Base-by-base conservation (phyloP, 2,113 vertebrate genomes). In the Todiramphus chloris region DNA sequence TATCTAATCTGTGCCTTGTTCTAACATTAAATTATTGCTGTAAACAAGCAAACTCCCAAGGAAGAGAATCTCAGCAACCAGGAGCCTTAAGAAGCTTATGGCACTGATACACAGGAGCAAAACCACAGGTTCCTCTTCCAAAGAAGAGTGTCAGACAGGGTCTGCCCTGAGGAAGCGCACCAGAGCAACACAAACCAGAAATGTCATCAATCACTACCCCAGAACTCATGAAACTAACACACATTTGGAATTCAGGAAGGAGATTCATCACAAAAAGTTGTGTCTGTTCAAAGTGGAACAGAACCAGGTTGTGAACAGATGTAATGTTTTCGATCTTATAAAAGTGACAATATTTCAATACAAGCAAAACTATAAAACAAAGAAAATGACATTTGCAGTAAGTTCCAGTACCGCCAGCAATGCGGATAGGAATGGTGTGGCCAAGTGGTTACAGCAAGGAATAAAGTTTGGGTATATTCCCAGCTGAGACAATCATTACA, bases 241-340 rank as follows among this genome's bases (percentile, higher is more conserved):
- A 5, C 59, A 56, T 46, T 94, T 80, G 78, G 87, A 94, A 85
- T 83, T 69, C 91, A 95, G 91, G 83, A 94, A 94, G 33, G 79
- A 90, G 93, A 95, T 90, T 87, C 76, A 96, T 74, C 78, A 88
- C 78, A 93, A 95, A 87, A 93, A 91, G 74, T 19, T 67, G 58
- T 48, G 27, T 44, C 84, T 90, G 79, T 80, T 95, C 96, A 74
- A 93, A 96, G 93, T 59, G 46, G 84, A 95, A 90, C 0, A 6
- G 79, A 92, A 95, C 58, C 92, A 97, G 90, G 92, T 95, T 96
- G 93, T 78, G 76, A 96, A 97, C 94, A 95, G 92, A 96, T 95
- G 96, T 87, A 93, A 93, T 53, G 63, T 94, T 93, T 94, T 85
- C 66, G 72, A 95, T 85, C 67, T 81, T 80, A 70, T 93, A 83